Percentiles rank a stretch among this genome's conserved stretches.
Evolutionary conservation across 1,140 invertebrate genomes (phyloP).

Genomic region (Proales similis): DNA sequence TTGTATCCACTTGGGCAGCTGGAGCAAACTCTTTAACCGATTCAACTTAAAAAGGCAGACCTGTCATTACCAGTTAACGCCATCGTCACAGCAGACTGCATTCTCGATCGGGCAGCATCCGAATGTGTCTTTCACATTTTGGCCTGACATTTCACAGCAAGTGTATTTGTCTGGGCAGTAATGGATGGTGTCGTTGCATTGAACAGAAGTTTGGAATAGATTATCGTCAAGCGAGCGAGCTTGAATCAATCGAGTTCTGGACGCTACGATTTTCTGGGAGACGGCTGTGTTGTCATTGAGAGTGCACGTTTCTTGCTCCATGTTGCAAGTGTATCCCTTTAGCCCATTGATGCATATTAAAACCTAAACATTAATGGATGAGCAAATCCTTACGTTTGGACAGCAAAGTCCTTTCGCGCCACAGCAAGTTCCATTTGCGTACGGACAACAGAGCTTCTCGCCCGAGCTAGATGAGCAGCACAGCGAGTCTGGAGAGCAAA

Average conservation of each 20-base stretch:
- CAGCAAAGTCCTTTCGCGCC: constrained; percentile 26
- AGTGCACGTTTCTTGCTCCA: constrained; percentile 18
- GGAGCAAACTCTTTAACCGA: too few species aligned
- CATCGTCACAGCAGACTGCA: constrained; percentile 33
- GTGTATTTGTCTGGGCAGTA: constrained; percentile 23
- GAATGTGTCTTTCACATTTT: constrained; percentile 16
- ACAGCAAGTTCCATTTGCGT: constrained; percentile 35
- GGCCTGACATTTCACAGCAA: constrained; percentile 31
- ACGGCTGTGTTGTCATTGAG: constrained; percentile 15
- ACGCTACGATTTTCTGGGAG: not conserved
- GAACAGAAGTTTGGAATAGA: not conserved
- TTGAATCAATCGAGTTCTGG: too few species aligned
- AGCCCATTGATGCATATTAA: too few species aligned
- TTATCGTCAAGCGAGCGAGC: too few species aligned
- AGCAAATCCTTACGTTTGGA: too few species aligned
- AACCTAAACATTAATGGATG: too few species aligned
- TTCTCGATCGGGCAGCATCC: constrained; percentile 29
- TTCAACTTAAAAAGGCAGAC: not conserved
- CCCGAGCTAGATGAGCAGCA: constrained; percentile 11
- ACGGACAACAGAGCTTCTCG: constrained; percentile 17
- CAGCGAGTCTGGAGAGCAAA: not conserved
- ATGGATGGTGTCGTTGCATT: constrained; percentile 28
- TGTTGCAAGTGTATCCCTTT: constrained; percentile 26
- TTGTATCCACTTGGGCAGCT: too few species aligned
- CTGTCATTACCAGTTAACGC: constrained; percentile 27